phyloP scores from a whole-genome alignment of 2,888 invertebrate genomes.

The Andrena hattorfiana region DNA sequence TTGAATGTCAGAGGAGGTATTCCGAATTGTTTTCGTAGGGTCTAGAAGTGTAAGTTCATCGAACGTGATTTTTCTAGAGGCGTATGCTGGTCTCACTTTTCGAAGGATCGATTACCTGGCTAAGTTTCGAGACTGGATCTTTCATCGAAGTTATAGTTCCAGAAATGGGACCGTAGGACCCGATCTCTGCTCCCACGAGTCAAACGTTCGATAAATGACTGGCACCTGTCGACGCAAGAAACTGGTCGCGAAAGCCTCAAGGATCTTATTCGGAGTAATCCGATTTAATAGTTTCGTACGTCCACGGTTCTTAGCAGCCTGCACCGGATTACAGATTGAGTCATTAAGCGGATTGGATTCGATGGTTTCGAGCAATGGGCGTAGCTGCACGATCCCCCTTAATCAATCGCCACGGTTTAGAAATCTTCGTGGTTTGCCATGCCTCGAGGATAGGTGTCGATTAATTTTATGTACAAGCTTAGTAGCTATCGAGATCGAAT shows the following conservation, averaged over 20 bases:
- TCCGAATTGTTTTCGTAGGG: too few relatives aligned
- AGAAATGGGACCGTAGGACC: too few relatives aligned
- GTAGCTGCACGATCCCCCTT: not conserved
- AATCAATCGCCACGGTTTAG: not conserved
- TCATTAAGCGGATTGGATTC: conserved; percentile 7
- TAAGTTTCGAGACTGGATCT: too few relatives aligned
- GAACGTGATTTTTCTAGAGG: too few relatives aligned
- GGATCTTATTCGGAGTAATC: not conserved
- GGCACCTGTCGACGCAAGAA: not conserved
- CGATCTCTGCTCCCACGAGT: too few relatives aligned
- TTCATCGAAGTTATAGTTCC: too few relatives aligned
- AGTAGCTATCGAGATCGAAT: not conserved
- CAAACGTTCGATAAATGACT: not conserved
- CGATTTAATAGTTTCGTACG: not conserved
- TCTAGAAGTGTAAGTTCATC: too few relatives aligned
- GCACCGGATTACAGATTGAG: not conserved
- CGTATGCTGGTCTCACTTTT: too few relatives aligned
- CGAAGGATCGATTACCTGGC: too few relatives aligned
- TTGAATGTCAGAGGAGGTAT: too few relatives aligned
- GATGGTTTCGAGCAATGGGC: not conserved
- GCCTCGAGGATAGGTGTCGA: not conserved
- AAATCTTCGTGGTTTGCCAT: not conserved
- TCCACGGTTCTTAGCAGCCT: not conserved
- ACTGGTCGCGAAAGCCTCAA: not conserved
- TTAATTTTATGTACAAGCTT: not conserved